Base-by-base conservation (phyloP, 2,888 invertebrate species). In the Aspidiotus destructor region DNA sequence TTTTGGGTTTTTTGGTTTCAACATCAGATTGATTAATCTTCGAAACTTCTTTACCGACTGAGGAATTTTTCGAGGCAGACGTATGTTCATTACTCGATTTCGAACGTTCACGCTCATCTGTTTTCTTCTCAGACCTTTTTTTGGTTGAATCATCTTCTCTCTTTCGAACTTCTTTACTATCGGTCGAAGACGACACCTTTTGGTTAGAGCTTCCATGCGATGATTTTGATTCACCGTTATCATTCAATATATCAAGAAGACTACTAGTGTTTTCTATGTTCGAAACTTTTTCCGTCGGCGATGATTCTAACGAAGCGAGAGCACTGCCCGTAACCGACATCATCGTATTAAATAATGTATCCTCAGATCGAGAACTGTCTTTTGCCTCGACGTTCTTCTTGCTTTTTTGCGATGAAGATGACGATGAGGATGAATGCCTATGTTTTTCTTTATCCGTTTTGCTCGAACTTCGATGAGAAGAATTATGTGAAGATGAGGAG, bases 361-460 rank as follows among this genome's bases (percentile, higher is more conserved):
- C 48, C n/a, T 48, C 48, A n/a, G 48, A 13, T 13, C 48, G 48
- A 55, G n/a, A 11, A 28, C 10, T 10, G 13, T 41, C 42, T 8
- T 63, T 52, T 1, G 16, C 48, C 52, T 11, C 10, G 13, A 48
- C 60, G 48, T 60, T 67, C 57, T 58, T 48, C 41, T 67, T 67
- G 8, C 55, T 44, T 48, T 67, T 67, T 48, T 67, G 67, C 7
- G 64, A 65, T 11, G 63, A 54, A 40, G 65, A 65, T 48, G 67
- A 67, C n/a, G 40, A 8, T 10, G 58, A 58, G 13, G 58, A 58
- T 8, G 58, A 17, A 13, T 67, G 67, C 7, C 40, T 28, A 40
- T 58, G 48, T 60, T 60, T 67, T 10, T 67, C 67, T 67, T 60
- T 67, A 40, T 67, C 67, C 8, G 67, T 16, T 60, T 52, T 67